A percentile compares a stretch with the other conserved stretches of the same genome.
Evolutionary conservation across 2,888 invertebrate species (phyloP).

Genomic region (Brachycybe producta): DNA sequence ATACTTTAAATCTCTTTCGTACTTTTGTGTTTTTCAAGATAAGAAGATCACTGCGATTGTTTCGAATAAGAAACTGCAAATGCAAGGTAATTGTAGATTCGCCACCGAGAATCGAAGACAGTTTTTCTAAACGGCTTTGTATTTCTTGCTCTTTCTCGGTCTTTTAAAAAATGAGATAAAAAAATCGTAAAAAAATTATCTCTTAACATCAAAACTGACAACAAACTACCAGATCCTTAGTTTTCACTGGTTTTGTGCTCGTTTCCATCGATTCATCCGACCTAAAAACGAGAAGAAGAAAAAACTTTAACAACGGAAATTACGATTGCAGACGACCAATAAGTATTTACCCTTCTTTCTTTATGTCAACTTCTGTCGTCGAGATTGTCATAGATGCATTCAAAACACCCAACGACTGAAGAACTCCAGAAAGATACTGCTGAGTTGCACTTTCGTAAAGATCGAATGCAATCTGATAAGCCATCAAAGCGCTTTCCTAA

Average conservation of each 20-base stretch:
- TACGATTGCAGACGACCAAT: background rate
- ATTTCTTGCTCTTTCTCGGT: constrained; percentile 73
- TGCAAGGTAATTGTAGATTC: constrained; percentile 94
- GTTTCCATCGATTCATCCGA: constrained; percentile 1
- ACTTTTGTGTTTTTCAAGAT: constrained; percentile 59
- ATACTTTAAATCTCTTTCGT: too few relatives aligned
- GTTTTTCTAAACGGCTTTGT: constrained; percentile 71
- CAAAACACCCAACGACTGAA: constrained; percentile 63
- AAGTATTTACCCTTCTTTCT: constrained; percentile 17
- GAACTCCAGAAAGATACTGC: constrained; percentile 78
- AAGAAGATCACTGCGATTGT: constrained; percentile 94
- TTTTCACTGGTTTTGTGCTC: background rate
- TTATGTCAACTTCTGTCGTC: constrained; percentile 38
- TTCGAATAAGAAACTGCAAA: constrained; percentile 92
- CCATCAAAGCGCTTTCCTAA: constrained; percentile 73
- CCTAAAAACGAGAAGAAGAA: background rate
- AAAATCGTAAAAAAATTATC: background rate
- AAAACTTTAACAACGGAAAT: background rate
- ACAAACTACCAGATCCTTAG: background rate
- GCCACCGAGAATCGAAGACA: constrained; percentile 84
- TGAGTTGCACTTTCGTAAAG: constrained; percentile 98
- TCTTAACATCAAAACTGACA: background rate
- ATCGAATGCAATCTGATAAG: constrained; percentile 98
- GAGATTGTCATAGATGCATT: constrained; percentile 77
- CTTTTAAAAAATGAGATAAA: constrained; percentile 23